Conservation (phyloP, 2,797 vertebrate genomes). For the Otolemur crassicaudatus region DNA sequence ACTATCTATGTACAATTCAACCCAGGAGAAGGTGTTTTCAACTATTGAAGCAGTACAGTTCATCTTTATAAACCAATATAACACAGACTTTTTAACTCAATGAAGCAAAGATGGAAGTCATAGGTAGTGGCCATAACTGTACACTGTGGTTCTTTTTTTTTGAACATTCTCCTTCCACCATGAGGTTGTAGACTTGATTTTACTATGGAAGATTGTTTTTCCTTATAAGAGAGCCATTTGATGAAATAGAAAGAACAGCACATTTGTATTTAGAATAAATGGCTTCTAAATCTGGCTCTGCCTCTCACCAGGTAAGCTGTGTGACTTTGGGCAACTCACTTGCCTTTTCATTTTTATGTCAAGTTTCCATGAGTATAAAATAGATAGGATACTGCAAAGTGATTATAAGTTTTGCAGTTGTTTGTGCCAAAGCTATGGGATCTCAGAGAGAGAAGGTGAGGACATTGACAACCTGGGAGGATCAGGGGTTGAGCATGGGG, state of each 20-base stretch:
- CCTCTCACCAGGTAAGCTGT: not conserved
- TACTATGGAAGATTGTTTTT: not conserved
- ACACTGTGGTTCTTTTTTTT: not conserved
- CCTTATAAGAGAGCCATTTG: not conserved
- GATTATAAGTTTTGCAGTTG: not conserved
- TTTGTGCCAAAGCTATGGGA: not conserved
- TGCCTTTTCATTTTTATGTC: not conserved
- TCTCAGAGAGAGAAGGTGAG: not conserved
- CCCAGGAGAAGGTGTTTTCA: not conserved
- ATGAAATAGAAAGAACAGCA: not conserved
- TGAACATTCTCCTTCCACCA: not conserved
- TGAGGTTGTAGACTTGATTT: slow-evolving; percentile 10
- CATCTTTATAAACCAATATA: not conserved
- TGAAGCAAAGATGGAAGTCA: not conserved
- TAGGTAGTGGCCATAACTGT: not conserved
- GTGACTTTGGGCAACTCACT: not conserved
- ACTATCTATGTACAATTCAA: not conserved
- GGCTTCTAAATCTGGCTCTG: not conserved
- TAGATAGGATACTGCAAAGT: not conserved
- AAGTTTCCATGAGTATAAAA: not conserved
- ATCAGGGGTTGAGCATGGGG: not conserved
- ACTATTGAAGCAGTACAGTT: not conserved
- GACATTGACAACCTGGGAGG: not conserved
- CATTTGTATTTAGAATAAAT: not conserved
- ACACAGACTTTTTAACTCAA: not conserved